These are phyloP conservation scores for Phortica okadai DNA, from an alignment of 2,888 invertebrate genomes.

Conservation along the genomic window DNA sequence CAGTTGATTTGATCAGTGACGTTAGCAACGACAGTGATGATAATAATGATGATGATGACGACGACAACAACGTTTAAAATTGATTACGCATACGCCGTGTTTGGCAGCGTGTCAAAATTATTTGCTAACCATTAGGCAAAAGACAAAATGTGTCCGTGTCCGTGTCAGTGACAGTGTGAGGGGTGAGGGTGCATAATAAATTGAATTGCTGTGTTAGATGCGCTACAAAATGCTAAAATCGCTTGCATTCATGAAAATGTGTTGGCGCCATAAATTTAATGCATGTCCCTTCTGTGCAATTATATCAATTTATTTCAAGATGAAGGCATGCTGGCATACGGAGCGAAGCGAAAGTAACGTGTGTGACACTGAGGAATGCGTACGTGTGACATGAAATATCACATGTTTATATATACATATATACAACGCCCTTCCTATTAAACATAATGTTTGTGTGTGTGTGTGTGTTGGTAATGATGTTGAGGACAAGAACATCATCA, in stretches of 20 bases:
- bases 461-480: not conserved
- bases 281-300: not conserved
- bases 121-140: not conserved
- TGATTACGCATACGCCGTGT: not conserved
- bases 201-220: too few relatives aligned
- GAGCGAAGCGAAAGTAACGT: not conserved
- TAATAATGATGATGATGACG: not conserved
- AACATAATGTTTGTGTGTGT: not conserved
- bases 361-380: conserved; percentile 14
- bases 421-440: not conserved
- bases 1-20: conserved; percentile 4
- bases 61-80: not conserved
- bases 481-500: conserved; percentile 6
- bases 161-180: too few relatives aligned
- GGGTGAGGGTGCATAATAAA: too few relatives aligned
- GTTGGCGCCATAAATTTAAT: not conserved
- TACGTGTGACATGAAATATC: conserved; percentile 20
- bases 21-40: not conserved
- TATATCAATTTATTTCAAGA: not conserved
- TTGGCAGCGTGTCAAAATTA: not conserved
- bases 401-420: not conserved
- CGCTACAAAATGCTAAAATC: too few relatives aligned
- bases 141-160: not conserved
- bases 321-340: not conserved
- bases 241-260: not conserved